A percentile compares a stretch with the other conserved stretches of the same genome.
These are phyloP conservation scores for Agapornis roseicollis DNA, from an alignment of 2,113 vertebrate genomes.

Conservation along the genomic window DNA sequence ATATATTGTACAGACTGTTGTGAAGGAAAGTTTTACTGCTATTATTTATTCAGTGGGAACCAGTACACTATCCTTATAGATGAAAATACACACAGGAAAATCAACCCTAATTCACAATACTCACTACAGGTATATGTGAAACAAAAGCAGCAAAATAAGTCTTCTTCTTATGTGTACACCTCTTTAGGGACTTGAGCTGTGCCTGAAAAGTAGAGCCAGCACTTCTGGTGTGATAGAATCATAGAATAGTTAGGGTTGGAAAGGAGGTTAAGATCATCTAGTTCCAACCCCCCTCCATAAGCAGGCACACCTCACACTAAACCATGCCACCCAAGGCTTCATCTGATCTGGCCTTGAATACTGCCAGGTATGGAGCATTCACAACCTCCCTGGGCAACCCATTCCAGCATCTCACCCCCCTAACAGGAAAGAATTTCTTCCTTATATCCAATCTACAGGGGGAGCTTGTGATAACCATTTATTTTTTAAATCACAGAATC, in stretches of 20 bases:
- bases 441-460: no score
- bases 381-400: no score
- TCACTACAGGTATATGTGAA: background rate
- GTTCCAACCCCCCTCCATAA: no score
- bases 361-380: no score
- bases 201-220: background rate
- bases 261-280: no score
- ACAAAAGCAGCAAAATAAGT: background rate
- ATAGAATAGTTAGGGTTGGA: no score
- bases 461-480: background rate
- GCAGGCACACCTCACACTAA: no score
- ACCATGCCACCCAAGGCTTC: no score
- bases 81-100: background rate
- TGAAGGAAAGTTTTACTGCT: background rate
- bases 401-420: no score
- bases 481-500: background rate
- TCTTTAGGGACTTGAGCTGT: background rate
- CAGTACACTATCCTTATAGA: background rate
- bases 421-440: no score
- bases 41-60: background rate
- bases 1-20: background rate
- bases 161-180: accelerated
- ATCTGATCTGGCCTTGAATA: no score
- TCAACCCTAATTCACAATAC: background rate
- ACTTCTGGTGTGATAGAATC: background rate